phyloP scores from a whole-genome alignment of 2,888 invertebrate species.

The Polydrusus tereticollis region DNA sequence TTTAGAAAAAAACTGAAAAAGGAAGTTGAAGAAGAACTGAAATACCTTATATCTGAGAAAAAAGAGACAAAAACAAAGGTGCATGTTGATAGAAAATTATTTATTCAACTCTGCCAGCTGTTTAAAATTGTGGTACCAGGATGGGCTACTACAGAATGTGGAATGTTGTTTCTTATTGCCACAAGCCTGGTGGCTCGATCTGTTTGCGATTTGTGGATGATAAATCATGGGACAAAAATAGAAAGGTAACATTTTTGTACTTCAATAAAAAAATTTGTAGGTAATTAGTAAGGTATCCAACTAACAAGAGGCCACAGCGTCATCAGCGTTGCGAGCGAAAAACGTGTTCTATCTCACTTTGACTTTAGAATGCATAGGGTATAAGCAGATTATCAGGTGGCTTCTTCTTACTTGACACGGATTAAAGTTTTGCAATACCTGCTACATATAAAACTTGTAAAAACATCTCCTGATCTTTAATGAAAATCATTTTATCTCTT shows the following conservation, averaged over 20 bases:
- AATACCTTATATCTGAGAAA: conserved; percentile 84
- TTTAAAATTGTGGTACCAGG: conserved; percentile 86
- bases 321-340: too few species aligned
- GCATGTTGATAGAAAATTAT: conserved; percentile 78
- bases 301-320: too few species aligned
- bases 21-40: conserved; percentile 78
- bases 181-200: conserved; percentile 87
- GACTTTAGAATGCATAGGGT: too few species aligned
- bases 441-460: too few species aligned
- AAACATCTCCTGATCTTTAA: too few species aligned
- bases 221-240: conserved; percentile 92
- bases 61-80: conserved; percentile 75
- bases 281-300: too few species aligned
- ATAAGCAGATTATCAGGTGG: too few species aligned
- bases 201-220: conserved; percentile 97
- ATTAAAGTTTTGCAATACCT: too few species aligned
- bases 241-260: conserved; percentile 78
- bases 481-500: too few species aligned
- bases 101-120: conserved; percentile 77
- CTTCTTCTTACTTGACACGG: too few species aligned
- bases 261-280: too few species aligned
- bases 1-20: conserved; percentile 68
- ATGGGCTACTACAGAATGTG: conserved; percentile 81
- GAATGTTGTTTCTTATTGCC: conserved; percentile 82
- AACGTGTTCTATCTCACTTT: too few species aligned